These are phyloP conservation scores for Petromus typicus DNA, from an alignment of 2,113 vertebrate species.

Conservation along the genomic window DNA sequence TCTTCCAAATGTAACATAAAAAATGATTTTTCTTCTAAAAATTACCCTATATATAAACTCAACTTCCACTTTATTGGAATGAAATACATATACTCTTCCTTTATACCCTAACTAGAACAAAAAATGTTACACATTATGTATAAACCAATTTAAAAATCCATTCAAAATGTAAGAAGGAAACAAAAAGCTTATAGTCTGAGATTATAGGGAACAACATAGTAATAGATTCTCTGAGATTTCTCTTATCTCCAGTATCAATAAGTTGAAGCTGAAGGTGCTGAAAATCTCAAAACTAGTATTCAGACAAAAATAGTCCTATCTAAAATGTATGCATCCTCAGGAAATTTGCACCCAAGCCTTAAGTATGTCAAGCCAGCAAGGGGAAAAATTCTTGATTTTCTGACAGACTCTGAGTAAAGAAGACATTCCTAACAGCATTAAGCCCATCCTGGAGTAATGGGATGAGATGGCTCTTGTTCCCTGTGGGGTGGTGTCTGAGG, in stretches of 20 bases:
- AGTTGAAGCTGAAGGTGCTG: neutral
- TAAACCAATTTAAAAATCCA: neutral
- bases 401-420: neutral
- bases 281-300: neutral
- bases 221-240: neutral
- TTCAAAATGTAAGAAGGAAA: neutral
- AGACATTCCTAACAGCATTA: neutral
- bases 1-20: neutral
- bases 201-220: neutral
- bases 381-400: neutral
- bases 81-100: neutral
- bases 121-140: neutral
- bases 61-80: neutral
- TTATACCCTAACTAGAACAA: neutral
- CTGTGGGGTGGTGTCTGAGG: no score
- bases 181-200: neutral
- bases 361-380: neutral
- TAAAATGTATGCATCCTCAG: neutral
- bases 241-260: neutral
- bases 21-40: neutral
- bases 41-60: neutral
- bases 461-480: accelerated
- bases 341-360: accelerated
- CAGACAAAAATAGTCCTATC: neutral
- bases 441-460: neutral